Evolutionary conservation across 2,113 vertebrate genomes (phyloP).

Genomic region (Protomyctophum bolini): DNA sequence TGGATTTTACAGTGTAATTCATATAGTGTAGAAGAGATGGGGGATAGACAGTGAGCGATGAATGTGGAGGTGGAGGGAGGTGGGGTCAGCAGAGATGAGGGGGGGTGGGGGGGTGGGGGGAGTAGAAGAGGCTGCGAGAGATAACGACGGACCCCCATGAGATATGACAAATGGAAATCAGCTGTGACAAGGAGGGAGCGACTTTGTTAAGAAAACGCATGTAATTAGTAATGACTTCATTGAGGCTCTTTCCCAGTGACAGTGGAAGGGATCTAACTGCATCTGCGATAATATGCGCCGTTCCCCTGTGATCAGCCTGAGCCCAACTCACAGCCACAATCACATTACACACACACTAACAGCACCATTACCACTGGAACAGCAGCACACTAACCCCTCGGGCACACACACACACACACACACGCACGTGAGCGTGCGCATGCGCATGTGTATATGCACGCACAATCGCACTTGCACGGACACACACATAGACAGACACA

Average conservation of each 20-base stretch:
- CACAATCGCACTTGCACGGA: too few relatives aligned
- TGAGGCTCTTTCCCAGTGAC: conserved; percentile 68
- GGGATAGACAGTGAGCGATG: conserved; percentile 38
- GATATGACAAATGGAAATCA: conserved; percentile 62
- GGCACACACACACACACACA: conserved; percentile 50
- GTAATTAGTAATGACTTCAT: conserved; percentile 77
- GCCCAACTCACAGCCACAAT: conserved; percentile 79
- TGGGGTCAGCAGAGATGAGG: too few relatives aligned
- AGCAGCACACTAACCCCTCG: conserved; percentile 70
- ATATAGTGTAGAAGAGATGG: background rate
- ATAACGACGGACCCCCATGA: conserved; percentile 56
- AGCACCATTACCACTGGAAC: conserved; percentile 78
- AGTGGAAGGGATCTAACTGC: conserved; percentile 76
- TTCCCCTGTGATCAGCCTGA: conserved; percentile 69
- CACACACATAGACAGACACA: conserved; percentile 2
- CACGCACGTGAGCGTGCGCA: conserved; percentile 13
- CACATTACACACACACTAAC: conserved; percentile 81
- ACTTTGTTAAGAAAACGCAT: conserved; percentile 74
- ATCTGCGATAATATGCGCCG: conserved; percentile 64
- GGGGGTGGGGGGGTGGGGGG: conserved; percentile 15
- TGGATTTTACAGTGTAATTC: too few relatives aligned
- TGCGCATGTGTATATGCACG: background rate
- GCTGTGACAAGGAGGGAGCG: conserved; percentile 58
- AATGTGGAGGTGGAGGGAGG: conserved; percentile 28
- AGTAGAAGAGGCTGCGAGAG: conserved; percentile 44